A percentile compares a stretch with the other conserved stretches of the same genome.
These are phyloP conservation scores for Pygoscelis antarcticus DNA, from an alignment of 2,113 vertebrate genomes.

Conservation along the genomic window DNA sequence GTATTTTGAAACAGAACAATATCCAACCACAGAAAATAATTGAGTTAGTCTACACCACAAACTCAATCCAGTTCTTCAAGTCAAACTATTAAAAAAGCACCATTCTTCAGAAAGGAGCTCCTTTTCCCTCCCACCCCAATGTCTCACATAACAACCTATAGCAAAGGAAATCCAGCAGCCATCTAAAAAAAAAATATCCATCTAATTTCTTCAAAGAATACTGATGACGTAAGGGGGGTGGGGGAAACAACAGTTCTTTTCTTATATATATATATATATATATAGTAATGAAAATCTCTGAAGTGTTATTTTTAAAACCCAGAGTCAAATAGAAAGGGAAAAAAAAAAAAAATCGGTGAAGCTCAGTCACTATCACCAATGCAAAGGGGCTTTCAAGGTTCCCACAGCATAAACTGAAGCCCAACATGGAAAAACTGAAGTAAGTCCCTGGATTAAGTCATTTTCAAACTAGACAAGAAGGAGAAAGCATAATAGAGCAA, in stretches of 20 bases:
- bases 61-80: background rate
- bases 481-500: background rate
- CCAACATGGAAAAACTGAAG: background rate
- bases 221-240: accelerated
- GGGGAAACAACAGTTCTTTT: background rate
- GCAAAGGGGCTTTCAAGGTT: background rate
- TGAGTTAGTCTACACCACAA: background rate
- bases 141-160: background rate
- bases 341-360: background rate
- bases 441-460: background rate
- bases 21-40: background rate
- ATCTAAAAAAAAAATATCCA: background rate
- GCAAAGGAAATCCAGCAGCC: background rate
- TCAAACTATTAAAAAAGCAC: background rate
- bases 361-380: background rate
- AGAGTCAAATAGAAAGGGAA: background rate
- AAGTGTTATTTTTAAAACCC: background rate
- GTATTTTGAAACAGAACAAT: background rate
- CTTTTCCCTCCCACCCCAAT: no score
- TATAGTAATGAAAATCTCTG: background rate
- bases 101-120: background rate
- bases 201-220: background rate
- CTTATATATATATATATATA: no score
- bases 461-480: background rate
- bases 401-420: background rate